Percentiles rank a stretch among this genome's conserved stretches.
phyloP scores from a whole-genome alignment of 2,888 invertebrate genomes.

The Selenia dentaria region DNA sequence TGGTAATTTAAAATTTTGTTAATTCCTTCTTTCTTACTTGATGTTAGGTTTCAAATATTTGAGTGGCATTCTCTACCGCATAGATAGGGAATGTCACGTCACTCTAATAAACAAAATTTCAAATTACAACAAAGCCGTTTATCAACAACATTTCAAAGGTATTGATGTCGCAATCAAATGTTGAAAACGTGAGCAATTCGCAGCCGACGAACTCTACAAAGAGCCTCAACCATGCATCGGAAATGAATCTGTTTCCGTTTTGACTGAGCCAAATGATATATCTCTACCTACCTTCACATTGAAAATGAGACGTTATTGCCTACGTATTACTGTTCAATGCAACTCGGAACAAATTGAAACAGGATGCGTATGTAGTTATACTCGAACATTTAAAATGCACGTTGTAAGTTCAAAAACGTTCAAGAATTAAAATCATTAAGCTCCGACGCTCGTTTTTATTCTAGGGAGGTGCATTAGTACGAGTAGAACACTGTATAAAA shows the following conservation, averaged over 20 bases:
- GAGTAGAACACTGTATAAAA: constrained; percentile 30
- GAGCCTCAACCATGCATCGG: constrained; percentile 81
- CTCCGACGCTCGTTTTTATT: constrained; percentile 22
- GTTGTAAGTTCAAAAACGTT: constrained; percentile 52
- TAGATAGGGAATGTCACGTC: too few species aligned
- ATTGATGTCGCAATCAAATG: constrained; percentile 80
- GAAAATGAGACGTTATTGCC: constrained; percentile 56
- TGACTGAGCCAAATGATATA: constrained; percentile 75
- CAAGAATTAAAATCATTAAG: constrained; percentile 52
- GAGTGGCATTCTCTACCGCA: too few species aligned
- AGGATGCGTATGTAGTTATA: constrained; percentile 55
- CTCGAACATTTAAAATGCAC: constrained; percentile 58
- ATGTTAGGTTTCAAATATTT: too few species aligned
- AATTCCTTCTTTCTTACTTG: too few species aligned
- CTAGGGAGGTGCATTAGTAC: constrained; percentile 31
- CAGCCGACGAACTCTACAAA: constrained; percentile 77
- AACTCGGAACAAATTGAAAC: constrained; percentile 48
- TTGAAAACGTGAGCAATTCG: constrained; percentile 80
- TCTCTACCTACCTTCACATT: constrained; percentile 51
- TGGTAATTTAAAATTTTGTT: too few species aligned
- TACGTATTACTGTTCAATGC: constrained; percentile 51
- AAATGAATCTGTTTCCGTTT: constrained; percentile 83
- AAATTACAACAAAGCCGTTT: constrained; percentile 1
- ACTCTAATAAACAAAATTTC: too few species aligned
- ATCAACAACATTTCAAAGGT: constrained; percentile 48